Base-by-base conservation (phyloP, 2,888 invertebrate genomes). In the Hirtodrosophila histrioides region DNA sequence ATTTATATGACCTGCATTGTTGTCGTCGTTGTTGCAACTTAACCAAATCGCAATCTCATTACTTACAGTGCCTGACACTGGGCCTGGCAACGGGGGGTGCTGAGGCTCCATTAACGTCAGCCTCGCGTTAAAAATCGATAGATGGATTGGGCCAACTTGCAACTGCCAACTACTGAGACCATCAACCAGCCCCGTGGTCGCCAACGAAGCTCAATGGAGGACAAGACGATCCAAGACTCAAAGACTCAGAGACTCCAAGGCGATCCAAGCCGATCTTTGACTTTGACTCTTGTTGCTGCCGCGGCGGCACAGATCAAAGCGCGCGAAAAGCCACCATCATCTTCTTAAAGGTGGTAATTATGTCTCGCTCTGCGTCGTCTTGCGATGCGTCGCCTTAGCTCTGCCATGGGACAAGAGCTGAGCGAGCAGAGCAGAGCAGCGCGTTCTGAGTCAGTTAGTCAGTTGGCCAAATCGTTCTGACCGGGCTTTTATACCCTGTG, bases 91-190 rank as follows among this genome's bases (percentile, higher is more conserved):
- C 54, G 71, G 45, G 27, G 23, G 9, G 39, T 49, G 37, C 33
- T 27, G 36, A 44, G 67, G 78, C 76, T 86, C 85, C 89, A 91
- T 91, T 91, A 91, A 89, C 87, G 91, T 91, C 91, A 91, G 91
- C 71, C 85, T 83, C 89, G 90, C 89, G 89, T 91, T 91, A 91
- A 91, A 90, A 91, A 91, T 91, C 91, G 89, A 91, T 90, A 89
- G 89, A 90, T 90, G 88, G 89, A 89, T 90, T 89, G 89, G 83
- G 80, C 79, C 17, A 17, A 17, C 17, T 17, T 17, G 17, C 17
- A 17, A 17, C 17, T 17, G 17, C 60, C 69, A 75, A 80, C 81
- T 78, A 84, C 82, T 69, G 64, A 50, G 66, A 69, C 40, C 51
- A 7, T 43, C 46, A 58, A 31, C 4, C 31, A 31, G 65, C 36